Percentiles rank a stretch among this genome's conserved stretches.
These are phyloP conservation scores for Rousettus madagascariensis DNA, from an alignment of 2,797 vertebrate species.

Conservation along the genomic window DNA sequence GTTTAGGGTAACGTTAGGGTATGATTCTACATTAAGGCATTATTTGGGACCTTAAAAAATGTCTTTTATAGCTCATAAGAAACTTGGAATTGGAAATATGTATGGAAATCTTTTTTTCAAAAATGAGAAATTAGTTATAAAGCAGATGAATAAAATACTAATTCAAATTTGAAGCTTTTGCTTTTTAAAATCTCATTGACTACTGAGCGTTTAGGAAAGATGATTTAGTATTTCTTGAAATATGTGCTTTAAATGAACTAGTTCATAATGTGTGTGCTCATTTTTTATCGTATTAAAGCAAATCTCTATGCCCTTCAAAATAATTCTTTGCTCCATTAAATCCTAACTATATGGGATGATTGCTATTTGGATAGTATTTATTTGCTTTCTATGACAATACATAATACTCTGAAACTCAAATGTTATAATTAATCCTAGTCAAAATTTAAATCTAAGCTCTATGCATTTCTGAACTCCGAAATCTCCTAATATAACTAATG, in stretches of 20 bases:
- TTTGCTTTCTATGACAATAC: conserved; percentile 41
- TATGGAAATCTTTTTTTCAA: conserved; percentile 24
- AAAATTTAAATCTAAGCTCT: conserved; percentile 47
- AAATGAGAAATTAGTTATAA: conserved; percentile 18
- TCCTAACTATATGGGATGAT: conserved; percentile 54
- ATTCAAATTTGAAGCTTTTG: conserved; percentile 49
- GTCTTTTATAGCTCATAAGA: neutral
- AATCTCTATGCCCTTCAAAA: conserved; percentile 55
- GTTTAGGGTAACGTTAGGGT: neutral
- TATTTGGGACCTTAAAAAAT: neutral
- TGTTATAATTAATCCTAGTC: neutral
- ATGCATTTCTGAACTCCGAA: neutral
- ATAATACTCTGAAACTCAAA: conserved; percentile 37
- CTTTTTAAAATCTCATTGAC: conserved; percentile 52
- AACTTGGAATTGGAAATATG: conserved; percentile 21
- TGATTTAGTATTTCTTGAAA: conserved; percentile 61
- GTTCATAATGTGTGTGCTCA: conserved; percentile 58
- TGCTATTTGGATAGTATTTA: conserved; percentile 68
- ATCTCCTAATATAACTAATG: neutral
- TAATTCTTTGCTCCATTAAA: conserved; percentile 73
- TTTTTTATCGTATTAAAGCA: conserved; percentile 58
- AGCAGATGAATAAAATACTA: conserved; percentile 49
- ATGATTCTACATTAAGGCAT: neutral
- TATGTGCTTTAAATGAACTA: conserved; percentile 60
- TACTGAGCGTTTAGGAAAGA: conserved; percentile 36